Percentiles rank a stretch among this genome's conserved stretches.
phyloP scores from a whole-genome alignment of 2,113 vertebrate genomes.

The Apodemus speciosus region DNA sequence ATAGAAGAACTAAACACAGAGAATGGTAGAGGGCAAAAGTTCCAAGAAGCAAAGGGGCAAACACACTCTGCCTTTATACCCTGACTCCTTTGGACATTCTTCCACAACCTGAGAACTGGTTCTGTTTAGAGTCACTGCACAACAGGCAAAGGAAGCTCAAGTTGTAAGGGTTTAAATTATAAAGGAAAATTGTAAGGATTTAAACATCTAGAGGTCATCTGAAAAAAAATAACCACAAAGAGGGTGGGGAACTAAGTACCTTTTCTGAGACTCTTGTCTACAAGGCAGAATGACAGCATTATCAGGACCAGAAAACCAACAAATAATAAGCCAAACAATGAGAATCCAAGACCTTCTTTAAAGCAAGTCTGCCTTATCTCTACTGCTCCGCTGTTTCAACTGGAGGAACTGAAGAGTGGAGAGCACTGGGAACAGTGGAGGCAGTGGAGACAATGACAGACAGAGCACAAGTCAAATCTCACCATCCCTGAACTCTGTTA shows the following conservation, averaged over 20 bases:
- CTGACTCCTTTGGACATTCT: neutral
- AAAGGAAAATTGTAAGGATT: neutral
- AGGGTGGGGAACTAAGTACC: neutral
- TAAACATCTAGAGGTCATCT: neutral
- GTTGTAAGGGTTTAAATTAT: too few relatives aligned
- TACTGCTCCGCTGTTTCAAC: neutral
- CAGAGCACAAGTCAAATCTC: neutral
- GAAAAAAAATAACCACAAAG: slow-evolving; percentile 1
- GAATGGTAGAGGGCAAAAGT: neutral
- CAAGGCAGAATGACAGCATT: too few relatives aligned
- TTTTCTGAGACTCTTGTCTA: neutral
- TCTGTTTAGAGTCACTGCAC: neutral
- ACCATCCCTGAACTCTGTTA: neutral
- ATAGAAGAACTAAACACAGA: neutral
- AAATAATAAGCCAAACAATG: neutral
- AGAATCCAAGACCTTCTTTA: neutral
- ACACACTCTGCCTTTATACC: neutral
- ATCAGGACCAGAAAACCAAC: neutral
- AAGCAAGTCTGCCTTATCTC: neutral
- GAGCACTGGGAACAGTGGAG: too few relatives aligned
- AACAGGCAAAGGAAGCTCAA: neutral
- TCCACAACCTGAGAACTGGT: neutral
- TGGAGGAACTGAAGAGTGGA: neutral
- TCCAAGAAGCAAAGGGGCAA: neutral
- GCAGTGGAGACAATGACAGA: neutral